A percentile compares a stretch with the other conserved stretches of the same genome.
phyloP scores from a whole-genome alignment of 1,140 invertebrate species.

The Acromyrmex echinatior region DNA sequence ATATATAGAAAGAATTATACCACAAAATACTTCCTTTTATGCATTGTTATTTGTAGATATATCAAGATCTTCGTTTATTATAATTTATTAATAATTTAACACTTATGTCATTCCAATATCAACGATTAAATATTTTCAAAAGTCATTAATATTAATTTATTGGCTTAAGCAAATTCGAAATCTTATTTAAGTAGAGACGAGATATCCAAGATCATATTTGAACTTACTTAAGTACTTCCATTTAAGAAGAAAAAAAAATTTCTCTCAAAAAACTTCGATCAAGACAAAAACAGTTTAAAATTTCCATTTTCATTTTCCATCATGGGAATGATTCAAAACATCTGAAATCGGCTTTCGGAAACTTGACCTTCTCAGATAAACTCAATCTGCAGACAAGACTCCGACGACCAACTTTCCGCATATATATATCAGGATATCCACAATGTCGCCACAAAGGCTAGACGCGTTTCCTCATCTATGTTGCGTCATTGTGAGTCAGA shows the following conservation, averaged over 20 bases:
- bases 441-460: slow-evolving; percentile 75
- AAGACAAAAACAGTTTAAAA: slow-evolving; percentile 19
- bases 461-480: slow-evolving; percentile 56
- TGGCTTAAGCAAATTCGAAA: not conserved
- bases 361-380: slow-evolving; percentile 45
- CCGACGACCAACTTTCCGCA: slow-evolving; percentile 50
- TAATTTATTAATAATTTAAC: not conserved
- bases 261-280: not conserved
- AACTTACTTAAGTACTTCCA: not conserved
- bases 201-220: not conserved
- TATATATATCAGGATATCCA: slow-evolving; percentile 64
- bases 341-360: slow-evolving; percentile 53
- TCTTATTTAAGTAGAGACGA: not conserved
- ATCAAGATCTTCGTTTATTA: slow-evolving; percentile 8
- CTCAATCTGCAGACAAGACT: slow-evolving; percentile 54
- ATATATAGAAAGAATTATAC: not conserved
- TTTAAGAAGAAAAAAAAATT: not conserved
- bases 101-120: not conserved
- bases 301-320: slow-evolving; percentile 35
- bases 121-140: not conserved
- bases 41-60: not conserved
- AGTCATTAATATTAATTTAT: slow-evolving; percentile 8
- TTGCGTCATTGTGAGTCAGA: slow-evolving; percentile 59
- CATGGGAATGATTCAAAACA: slow-evolving; percentile 13
- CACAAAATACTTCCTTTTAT: not conserved